Base-by-base conservation (phyloP, 2,113 vertebrate species). In the Calidris pugnax region DNA sequence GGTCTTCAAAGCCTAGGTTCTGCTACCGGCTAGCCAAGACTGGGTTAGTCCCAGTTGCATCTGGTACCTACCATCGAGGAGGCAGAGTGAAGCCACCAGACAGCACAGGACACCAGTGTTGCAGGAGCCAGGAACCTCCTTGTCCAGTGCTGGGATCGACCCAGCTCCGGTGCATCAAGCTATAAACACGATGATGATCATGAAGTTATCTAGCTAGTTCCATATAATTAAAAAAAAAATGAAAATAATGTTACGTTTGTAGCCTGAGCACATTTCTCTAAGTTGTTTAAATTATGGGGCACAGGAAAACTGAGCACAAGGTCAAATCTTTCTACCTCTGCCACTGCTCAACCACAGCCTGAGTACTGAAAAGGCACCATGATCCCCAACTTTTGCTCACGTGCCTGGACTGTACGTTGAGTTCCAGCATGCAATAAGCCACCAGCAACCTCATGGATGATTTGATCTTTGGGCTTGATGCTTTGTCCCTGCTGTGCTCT, bases 281-380 rank as follows among this genome's bases (percentile, higher is more conserved):
- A 50, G 14, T 10, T 81, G 35, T 69, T 93, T 45, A 41, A 17
- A 26, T 73, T 51, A 24, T 2, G 17, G 22, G 67, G 57, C 73
- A 63, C 5, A 41, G 28, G 62, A 59, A 67, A 59, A 80, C 14
- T 7, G 4, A 22, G n/a, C 43, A 62, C 15, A 26, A 63, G 12
- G 45, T 22, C 48, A 67, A 35, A 64, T 4, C 1, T 55, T 77
- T 84, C 35, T 12, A 16, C 55, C 30, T 64, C 39, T 90, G 41
- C 10, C 82, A 51, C 20, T 47, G 59, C 53, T 64, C 53, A 90
- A 7, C 45, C 16, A 14, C 24, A 67, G 20, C 1, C 14, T 11
- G 5, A 30, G 3, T 1, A 6, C 1, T 33, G 73, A n/a, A 87
- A 81, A 79, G 32, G 5, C 17, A 37, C 22, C 1, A 0, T 4